Conservation (phyloP, 2,888 invertebrate species). For the Lordiphosa fenestrarum region DNA sequence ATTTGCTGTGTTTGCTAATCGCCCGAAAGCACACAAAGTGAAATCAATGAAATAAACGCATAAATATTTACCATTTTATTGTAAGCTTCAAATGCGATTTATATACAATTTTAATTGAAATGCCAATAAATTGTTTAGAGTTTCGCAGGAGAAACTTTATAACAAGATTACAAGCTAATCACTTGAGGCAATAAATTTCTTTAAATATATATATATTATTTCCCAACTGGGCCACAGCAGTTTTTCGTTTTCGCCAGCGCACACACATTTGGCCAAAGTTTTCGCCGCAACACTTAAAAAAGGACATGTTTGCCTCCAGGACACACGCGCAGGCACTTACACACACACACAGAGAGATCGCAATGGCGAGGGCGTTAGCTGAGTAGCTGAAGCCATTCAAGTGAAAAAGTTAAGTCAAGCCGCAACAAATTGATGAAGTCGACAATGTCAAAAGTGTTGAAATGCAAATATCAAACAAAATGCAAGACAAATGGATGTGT, state of each 20-base stretch:
- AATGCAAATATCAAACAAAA: neutral
- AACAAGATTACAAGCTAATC: conserved; percentile 55
- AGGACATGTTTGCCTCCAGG: conserved; percentile 53
- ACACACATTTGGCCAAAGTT: conserved; percentile 51
- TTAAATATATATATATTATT: conserved; percentile 12
- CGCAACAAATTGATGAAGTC: conserved; percentile 28
- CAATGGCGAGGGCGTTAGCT: conserved; percentile 51
- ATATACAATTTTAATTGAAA: conserved; percentile 1
- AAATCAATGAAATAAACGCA: conserved; percentile 27
- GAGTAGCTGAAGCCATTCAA: conserved; percentile 50
- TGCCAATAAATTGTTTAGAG: conserved; percentile 10
- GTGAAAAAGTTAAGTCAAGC: conserved; percentile 45
- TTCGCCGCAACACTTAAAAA: conserved; percentile 46
- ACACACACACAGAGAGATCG: neutral
- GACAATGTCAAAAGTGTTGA: conserved; percentile 29
- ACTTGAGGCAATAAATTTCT: conserved; percentile 41
- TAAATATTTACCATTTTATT: too few species aligned
- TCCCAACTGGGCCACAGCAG: conserved; percentile 24
- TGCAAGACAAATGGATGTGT: too few species aligned
- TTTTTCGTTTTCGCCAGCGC: conserved; percentile 37
- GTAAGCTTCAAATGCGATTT: neutral
- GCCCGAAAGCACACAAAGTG: conserved; percentile 12
- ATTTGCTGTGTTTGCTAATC: too few species aligned
- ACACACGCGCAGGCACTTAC: conserved; percentile 17
- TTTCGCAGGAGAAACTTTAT: conserved; percentile 39